Evolutionary conservation across 2,113 vertebrate species (phyloP), one percentile per base, ranked within the genome.

Genomic region (Lasiurus borealis): DNA sequence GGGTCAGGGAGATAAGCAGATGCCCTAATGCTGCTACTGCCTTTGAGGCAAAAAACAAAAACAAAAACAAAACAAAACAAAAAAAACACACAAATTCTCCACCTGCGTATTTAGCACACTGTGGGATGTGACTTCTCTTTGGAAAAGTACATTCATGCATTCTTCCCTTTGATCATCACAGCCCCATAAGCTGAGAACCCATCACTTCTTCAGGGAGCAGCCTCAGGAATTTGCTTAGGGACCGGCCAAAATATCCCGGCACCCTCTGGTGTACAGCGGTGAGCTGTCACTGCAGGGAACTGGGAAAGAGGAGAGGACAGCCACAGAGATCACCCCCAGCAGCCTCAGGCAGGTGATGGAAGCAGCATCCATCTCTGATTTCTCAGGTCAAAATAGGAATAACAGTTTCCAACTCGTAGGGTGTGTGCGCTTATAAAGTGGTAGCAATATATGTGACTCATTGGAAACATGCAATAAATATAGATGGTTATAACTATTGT

Each of bases 31-130:
- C n/a, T 9, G 21, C 48, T 34, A 8, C 19, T 69, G 71, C 40
- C 54, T 84, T 87, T 31, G 25, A 91, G 66, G 90, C 13, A 81
- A 73, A 27, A n/a, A n/a, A n/a, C n/a, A n/a, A n/a, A n/a, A n/a
- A n/a, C n/a, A n/a, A n/a, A n/a, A n/a, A n/a, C n/a, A n/a, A n/a
- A n/a, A n/a, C n/a, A n/a, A n/a, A n/a, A n/a, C n/a, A n/a, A n/a
- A n/a, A n/a, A 50, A 90, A 85, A n/a, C n/a, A n/a, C n/a, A 14
- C 44, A 7, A 15, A 86, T n/a, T 54, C 27, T 54, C 40, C n/a
- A 15, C 8, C 85, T 54, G 44, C 46, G 18, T 75, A 31, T 73
- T 95, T 59, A 69, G 44, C 34, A 34, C 27, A 2, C 13, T 68
- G 62, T 11, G 1, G 18, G 29, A n/a, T 23, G 69, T 69, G 25